A percentile compares a stretch with the other conserved stretches of the same genome.
Evolutionary conservation across 1,140 invertebrate genomes (phyloP).

Genomic region (Brachionus paranguensis): DNA sequence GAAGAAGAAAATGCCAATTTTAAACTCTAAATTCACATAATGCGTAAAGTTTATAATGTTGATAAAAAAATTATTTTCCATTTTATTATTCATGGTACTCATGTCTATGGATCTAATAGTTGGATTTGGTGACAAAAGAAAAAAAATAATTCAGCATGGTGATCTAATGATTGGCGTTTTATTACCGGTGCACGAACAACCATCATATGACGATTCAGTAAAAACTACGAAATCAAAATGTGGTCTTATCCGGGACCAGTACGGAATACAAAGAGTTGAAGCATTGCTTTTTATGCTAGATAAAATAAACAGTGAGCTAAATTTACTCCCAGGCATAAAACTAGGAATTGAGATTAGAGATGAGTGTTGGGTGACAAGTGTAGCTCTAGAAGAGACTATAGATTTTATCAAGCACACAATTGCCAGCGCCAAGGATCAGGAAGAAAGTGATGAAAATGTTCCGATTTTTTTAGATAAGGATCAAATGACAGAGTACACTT

Average conservation of each 20-base stretch:
- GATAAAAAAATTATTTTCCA: not conserved
- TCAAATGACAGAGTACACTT: constrained; percentile 18
- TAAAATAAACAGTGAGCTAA: constrained; percentile 53
- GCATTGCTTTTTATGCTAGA: constrained; percentile 62
- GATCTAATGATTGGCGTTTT: constrained; percentile 69
- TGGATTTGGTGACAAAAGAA: constrained; percentile 36
- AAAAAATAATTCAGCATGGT: constrained; percentile 60
- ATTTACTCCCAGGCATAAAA: constrained; percentile 60
- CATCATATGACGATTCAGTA: constrained; percentile 50
- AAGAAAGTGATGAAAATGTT: constrained; percentile 43
- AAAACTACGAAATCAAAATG: constrained; percentile 45
- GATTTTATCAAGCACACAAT: constrained; percentile 68
- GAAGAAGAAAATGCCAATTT: not conserved
- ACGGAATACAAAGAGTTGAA: constrained; percentile 72
- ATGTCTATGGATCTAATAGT: not conserved
- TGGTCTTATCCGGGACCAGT: constrained; percentile 62
- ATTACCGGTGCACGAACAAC: constrained; percentile 68
- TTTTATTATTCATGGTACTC: not conserved
- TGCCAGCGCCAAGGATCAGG: constrained; percentile 46
- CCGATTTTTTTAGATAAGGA: not conserved
- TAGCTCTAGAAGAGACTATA: constrained; percentile 70
- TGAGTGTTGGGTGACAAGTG: constrained; percentile 72
- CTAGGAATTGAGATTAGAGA: constrained; percentile 72
- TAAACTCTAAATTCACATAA: not conserved
- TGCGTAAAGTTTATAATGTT: not conserved